Percentiles rank a stretch among this genome's conserved stretches.
phyloP scores from a whole-genome alignment of 2,888 invertebrate genomes.

The Sarcophaga rosellei region DNA sequence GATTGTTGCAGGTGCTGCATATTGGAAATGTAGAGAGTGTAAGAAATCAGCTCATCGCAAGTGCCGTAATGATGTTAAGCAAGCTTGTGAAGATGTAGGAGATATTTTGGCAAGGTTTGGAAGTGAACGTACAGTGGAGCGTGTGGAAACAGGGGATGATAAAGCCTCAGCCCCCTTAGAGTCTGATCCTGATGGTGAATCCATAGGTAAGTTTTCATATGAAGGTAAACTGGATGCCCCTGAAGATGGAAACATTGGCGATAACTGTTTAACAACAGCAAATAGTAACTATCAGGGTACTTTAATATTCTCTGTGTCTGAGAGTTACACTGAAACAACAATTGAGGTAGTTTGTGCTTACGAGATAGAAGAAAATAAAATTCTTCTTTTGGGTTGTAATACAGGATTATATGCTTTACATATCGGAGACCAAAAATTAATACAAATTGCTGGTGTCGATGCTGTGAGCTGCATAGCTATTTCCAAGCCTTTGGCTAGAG shows the following conservation, averaged over 20 bases:
- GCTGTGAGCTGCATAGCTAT: slow-evolving; percentile 85
- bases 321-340: slow-evolving; percentile 13
- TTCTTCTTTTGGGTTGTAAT: slow-evolving; percentile 78
- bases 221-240: slow-evolving; percentile 69
- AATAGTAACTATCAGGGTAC: slow-evolving; percentile 70
- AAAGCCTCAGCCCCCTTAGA: slow-evolving; percentile 54
- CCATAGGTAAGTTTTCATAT: slow-evolving; percentile 71
- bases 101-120: slow-evolving; percentile 54
- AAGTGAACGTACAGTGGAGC: slow-evolving; percentile 13
- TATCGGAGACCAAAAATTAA: slow-evolving; percentile 72
- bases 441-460: slow-evolving; percentile 83
- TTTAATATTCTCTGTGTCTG: slow-evolving; percentile 70
- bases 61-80: slow-evolving; percentile 77
- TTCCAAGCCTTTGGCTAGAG: slow-evolving; percentile 83
- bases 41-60: slow-evolving; percentile 78
- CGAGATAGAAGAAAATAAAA: slow-evolving; percentile 77
- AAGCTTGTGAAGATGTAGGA: slow-evolving; percentile 73
- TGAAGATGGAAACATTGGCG: slow-evolving; percentile 8
- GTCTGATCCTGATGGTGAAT: slow-evolving; percentile 64
- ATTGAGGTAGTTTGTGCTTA: slow-evolving; percentile 79
- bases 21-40: slow-evolving; percentile 80
- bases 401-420: slow-evolving; percentile 79
- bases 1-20: slow-evolving; percentile 77
- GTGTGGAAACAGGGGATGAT: not conserved
- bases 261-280: not conserved